Percentiles rank a stretch among this genome's conserved stretches.
Conservation (phyloP, 2,113 vertebrate species). For the Telmatochromis brichardi region DNA sequence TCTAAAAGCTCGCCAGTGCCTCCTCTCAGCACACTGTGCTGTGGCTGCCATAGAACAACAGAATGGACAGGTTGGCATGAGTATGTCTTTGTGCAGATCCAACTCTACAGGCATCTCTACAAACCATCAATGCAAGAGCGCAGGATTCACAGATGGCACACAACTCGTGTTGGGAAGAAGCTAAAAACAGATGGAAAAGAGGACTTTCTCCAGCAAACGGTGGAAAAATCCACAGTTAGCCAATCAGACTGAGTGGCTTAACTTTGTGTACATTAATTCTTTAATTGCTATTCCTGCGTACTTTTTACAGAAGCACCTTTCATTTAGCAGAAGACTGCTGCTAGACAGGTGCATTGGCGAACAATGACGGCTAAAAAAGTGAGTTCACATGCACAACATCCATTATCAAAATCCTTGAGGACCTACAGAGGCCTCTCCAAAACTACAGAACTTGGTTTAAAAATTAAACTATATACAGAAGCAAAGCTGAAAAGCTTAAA, state of each 20-base stretch:
- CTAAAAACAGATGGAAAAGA: background rate
- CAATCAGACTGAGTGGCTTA: background rate
- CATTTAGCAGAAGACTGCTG: background rate
- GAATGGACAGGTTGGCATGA: background rate
- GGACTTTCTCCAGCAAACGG: background rate
- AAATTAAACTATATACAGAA: background rate
- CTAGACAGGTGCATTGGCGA: background rate
- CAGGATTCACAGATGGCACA: background rate
- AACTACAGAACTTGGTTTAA: background rate
- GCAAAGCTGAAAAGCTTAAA: background rate
- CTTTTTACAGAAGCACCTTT: background rate
- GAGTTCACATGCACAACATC: background rate
- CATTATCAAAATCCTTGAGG: rapidly evolving
- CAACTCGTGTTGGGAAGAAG: background rate
- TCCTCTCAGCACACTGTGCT: background rate
- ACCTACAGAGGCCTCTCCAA: background rate
- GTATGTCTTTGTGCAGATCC: background rate
- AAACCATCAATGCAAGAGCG: background rate
- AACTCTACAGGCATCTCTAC: background rate
- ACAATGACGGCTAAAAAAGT: background rate
- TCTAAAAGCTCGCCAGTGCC: background rate
- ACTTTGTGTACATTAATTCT: background rate
- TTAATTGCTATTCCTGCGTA: background rate
- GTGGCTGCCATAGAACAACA: background rate
- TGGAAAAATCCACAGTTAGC: background rate